Conservation (phyloP, 2,797 vertebrate species). For the Pempheris klunzingeri region DNA sequence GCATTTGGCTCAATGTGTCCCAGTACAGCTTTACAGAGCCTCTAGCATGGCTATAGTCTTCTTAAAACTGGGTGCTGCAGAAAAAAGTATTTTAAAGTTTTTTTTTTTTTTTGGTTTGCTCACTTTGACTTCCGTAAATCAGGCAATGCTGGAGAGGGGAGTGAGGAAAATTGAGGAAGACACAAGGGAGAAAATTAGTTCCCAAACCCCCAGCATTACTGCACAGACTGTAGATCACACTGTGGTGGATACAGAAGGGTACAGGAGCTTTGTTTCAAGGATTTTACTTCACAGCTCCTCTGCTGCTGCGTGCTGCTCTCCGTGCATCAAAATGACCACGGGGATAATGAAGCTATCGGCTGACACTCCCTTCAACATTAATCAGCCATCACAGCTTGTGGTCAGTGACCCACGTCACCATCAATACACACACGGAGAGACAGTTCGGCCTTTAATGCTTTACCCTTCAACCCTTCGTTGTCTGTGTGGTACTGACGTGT, state of each 20-base stretch:
- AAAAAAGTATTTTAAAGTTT: no score
- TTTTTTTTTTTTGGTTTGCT: no score
- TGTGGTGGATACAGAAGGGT: slow-evolving; percentile 1
- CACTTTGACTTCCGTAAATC: background rate
- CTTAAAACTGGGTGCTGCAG: background rate
- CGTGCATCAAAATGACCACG: slow-evolving; percentile 37
- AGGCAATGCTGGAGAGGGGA: background rate
- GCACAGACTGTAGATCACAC: background rate
- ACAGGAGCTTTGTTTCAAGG: slow-evolving; percentile 22
- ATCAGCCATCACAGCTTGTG: slow-evolving; percentile 63
- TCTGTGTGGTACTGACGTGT: background rate
- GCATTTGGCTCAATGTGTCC: background rate
- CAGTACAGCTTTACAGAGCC: background rate
- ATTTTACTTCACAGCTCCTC: slow-evolving; percentile 20
- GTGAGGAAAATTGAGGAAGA: background rate
- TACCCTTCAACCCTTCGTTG: background rate
- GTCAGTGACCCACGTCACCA: slow-evolving; percentile 29
- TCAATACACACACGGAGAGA: slow-evolving; percentile 37
- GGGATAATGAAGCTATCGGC: slow-evolving; percentile 61
- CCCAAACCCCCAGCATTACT: background rate
- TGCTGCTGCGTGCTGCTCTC: slow-evolving; percentile 20
- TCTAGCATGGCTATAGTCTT: background rate
- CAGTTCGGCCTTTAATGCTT: slow-evolving; percentile 6
- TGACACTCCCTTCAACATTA: slow-evolving; percentile 51
- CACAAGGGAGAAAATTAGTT: background rate